Percentiles rank a stretch among this genome's conserved stretches.
phyloP scores from a whole-genome alignment of 2,113 vertebrate species.

The Fukomys damarensis region DNA sequence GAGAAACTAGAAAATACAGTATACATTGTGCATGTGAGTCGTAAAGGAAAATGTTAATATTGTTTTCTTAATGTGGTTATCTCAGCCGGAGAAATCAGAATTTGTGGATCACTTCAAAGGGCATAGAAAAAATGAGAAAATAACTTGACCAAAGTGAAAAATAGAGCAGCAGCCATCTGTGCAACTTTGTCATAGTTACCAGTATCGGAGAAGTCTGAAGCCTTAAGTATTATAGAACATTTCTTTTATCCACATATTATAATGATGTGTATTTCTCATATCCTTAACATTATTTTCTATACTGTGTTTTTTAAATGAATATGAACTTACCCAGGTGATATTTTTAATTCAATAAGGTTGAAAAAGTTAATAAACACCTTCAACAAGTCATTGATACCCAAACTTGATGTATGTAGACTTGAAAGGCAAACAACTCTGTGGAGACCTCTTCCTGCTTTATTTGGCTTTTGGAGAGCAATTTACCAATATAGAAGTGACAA shows the following conservation, averaged over 20 bases:
- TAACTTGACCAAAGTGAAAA: neutral
- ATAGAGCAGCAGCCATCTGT: neutral
- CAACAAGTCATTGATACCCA: neutral
- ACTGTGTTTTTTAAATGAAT: neutral
- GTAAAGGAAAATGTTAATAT: neutral
- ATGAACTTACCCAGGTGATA: neutral
- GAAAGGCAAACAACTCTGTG: neutral
- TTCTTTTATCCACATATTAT: neutral
- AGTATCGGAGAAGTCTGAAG: neutral
- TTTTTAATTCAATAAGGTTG: conserved; percentile 39
- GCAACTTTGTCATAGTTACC: neutral
- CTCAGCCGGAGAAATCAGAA: neutral
- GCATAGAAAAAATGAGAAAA: neutral
- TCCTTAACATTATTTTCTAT: neutral
- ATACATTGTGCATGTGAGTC: neutral
- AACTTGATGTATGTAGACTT: conserved; percentile 43
- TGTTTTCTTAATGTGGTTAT: conserved; percentile 5
- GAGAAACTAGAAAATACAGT: neutral
- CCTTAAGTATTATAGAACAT: neutral
- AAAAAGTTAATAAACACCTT: conserved; percentile 4
- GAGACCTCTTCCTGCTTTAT: conserved; percentile 56
- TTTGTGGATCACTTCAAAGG: neutral
- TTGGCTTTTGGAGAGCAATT: conserved; percentile 45
- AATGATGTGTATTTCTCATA: neutral
- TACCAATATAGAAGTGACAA: conserved; percentile 35